Conservation (phyloP, 2,797 vertebrate genomes). For the Acrossocheilus wenchowensis region DNA sequence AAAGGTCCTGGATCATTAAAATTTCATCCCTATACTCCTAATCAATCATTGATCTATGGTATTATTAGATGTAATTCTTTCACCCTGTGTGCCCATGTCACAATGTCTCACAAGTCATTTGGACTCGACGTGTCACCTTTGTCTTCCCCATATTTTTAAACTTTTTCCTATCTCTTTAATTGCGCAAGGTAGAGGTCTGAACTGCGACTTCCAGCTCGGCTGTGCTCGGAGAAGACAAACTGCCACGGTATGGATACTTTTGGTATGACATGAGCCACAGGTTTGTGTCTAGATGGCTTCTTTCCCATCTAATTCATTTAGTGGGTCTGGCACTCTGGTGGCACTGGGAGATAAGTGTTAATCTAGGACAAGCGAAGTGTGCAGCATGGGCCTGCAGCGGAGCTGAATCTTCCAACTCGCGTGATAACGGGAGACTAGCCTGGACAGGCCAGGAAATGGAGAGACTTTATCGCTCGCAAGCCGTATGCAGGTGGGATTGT, state of each 20-base stretch:
- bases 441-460: conserved; percentile 19
- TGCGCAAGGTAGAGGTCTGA: conserved; percentile 1
- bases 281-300: conserved; percentile 48
- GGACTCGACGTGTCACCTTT: conserved; percentile 23
- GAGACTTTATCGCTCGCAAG: conserved; percentile 45
- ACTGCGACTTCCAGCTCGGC: neutral
- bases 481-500: conserved; percentile 26
- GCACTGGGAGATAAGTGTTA: conserved; percentile 57
- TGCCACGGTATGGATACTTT: conserved; percentile 22
- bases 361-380: conserved; percentile 52
- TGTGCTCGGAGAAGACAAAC: conserved; percentile 22
- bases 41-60: conserved; percentile 59
- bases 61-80: conserved; percentile 47
- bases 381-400: conserved; percentile 19
- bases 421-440: conserved; percentile 47
- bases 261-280: conserved; percentile 34
- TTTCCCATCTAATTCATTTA: conserved; percentile 55
- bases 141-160: neutral
- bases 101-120: conserved; percentile 35
- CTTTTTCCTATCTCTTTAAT: conserved; percentile 10
- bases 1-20: conserved; percentile 56
- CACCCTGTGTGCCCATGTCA: conserved; percentile 37
- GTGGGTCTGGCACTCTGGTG: conserved; percentile 46
- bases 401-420: conserved; percentile 40
- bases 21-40: conserved; percentile 51